Conservation (phyloP, 1,140 invertebrate species). For the Leptonema lineaticorne region DNA sequence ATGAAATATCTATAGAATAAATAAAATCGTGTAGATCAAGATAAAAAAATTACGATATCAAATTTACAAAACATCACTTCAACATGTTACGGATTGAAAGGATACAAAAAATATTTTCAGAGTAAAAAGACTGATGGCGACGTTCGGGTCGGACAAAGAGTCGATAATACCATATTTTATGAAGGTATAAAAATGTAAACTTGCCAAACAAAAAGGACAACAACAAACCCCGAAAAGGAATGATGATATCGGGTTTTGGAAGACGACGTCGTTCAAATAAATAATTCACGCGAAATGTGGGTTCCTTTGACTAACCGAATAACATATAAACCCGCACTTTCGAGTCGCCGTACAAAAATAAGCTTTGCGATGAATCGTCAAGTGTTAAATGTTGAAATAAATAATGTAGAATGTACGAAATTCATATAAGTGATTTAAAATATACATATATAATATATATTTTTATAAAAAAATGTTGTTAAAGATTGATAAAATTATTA, state of each 20-base stretch:
- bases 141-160: not conserved
- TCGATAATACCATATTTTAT: conserved; percentile 35
- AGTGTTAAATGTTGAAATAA: not conserved
- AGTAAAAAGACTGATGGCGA: not conserved
- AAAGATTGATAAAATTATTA: too few species aligned
- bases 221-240: too few species aligned
- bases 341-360: too few species aligned
- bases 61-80: too few species aligned
- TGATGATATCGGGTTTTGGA: conserved; percentile 28
- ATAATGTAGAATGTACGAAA: not conserved
- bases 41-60: too few species aligned
- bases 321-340: too few species aligned
- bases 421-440: too few species aligned
- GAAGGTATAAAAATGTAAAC: conserved; percentile 37
- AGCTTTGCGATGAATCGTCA: not conserved
- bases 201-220: conserved; percentile 38
- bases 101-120: not conserved
- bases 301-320: not conserved
- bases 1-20: too few species aligned
- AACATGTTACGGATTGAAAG: not conserved
- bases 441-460: too few species aligned
- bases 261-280: conserved; percentile 31
- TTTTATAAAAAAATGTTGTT: too few species aligned
- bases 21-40: too few species aligned
- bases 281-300: conserved; percentile 38